Conservation (phyloP, 1,140 invertebrate species). For the Drusus annulatus region DNA sequence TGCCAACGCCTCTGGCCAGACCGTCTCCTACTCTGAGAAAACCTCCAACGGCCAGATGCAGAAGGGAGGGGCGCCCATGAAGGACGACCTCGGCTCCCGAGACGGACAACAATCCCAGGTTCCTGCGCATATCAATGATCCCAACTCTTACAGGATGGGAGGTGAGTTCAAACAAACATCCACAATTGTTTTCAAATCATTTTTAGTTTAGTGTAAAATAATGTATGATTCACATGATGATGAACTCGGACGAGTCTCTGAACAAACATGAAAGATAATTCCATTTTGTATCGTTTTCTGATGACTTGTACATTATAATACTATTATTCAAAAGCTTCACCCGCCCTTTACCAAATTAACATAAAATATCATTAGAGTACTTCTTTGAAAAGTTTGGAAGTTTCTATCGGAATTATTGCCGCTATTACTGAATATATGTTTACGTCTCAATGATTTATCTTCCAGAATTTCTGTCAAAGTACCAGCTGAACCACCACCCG, state of each 20-base stretch:
- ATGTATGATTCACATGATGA: not conserved
- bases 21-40: constrained; percentile 67
- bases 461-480: constrained; percentile 80
- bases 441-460: constrained; percentile 54
- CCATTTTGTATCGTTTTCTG: constrained; percentile 39
- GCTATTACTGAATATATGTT: no score
- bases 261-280: not conserved
- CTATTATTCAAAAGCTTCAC: not conserved
- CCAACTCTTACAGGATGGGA: constrained; percentile 77
- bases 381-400: no score
- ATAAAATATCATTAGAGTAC: no score
- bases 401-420: no score
- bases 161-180: constrained; percentile 68
- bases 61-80: constrained; percentile 38
- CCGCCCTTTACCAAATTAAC: no score
- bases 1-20: constrained; percentile 52
- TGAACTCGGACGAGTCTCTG: not conserved
- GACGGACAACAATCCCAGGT: constrained; percentile 58
- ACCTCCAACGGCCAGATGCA: constrained; percentile 52
- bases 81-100: constrained; percentile 61
- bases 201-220: not conserved
- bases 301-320: constrained; percentile 43
- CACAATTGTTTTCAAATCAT: no score
- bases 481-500: constrained; percentile 81
- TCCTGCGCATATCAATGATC: constrained; percentile 70